Evolutionary conservation across 2,888 invertebrate genomes (phyloP).

Genomic region (Himalopsyche kuldschensis): DNA sequence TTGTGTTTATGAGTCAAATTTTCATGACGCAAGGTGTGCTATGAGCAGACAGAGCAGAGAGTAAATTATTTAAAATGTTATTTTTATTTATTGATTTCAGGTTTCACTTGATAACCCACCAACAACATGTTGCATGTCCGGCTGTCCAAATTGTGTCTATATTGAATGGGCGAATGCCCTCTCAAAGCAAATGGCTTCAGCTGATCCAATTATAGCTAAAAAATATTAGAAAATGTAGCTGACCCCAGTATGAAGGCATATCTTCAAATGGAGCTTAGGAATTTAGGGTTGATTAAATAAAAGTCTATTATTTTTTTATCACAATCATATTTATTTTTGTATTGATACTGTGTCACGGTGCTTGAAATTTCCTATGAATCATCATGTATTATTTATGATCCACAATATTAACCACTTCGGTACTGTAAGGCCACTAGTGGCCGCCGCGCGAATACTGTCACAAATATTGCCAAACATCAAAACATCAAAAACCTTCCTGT

Average conservation of each 20-base stretch:
- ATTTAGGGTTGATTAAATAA: constrained; percentile 40
- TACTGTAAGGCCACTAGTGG: no score
- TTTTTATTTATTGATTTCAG: constrained; percentile 44
- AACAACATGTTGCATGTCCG: constrained; percentile 87
- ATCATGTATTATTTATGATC: no score
- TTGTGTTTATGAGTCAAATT: no score
- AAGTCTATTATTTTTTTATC: neutral
- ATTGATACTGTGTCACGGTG: neutral
- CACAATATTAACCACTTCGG: no score
- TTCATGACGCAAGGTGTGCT: neutral
- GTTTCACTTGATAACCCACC: constrained; percentile 68
- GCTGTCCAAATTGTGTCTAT: constrained; percentile 93
- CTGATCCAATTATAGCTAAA: constrained; percentile 69
- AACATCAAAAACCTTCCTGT: no score
- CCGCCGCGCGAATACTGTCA: no score
- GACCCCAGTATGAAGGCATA: constrained; percentile 85
- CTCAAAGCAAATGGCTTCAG: constrained; percentile 60
- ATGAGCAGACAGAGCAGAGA: neutral
- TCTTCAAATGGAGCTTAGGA: constrained; percentile 73
- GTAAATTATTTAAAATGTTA: neutral
- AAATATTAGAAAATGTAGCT: constrained; percentile 73
- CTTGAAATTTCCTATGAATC: no score
- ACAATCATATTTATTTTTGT: neutral
- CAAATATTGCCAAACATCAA: no score
- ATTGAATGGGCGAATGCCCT: constrained; percentile 85